Evolutionary conservation across 2,888 invertebrate genomes (phyloP), one percentile per base, ranked within the genome.

Genomic region (Seira sanloemensis): DNA sequence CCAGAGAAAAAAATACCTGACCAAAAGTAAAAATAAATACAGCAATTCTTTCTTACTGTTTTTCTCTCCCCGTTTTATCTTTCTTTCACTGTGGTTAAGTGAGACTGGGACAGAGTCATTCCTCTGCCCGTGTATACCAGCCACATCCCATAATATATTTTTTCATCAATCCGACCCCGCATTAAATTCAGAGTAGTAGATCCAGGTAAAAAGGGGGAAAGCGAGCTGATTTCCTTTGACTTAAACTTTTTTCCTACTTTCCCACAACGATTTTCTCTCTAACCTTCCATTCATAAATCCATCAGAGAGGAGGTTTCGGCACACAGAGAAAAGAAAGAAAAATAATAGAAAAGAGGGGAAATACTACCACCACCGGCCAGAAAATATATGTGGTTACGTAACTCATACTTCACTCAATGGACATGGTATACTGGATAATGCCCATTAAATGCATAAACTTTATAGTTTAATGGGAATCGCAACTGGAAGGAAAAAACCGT

Each of bases 261-360:
- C 23, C 23, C 24, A 73, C 18, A 75, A 66, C 75, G 66, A 75
- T 78, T 68, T 68, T 21, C 65, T 62, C 25, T 26, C 12, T 21
- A 24, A 65, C 26, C 37, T 71, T 73, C 65, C 72, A 66, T 82
- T 82, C 82, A 82, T 82, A 77, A 82, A 82, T 73, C 77, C 82
- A 71, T 50, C 81, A 50, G 37, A 27, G 66, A 23, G 26, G 24
- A 68, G 18, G 12, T 37, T 37, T 37, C 37, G 25, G 24, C 24
- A 23, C 7, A 75, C 21, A 24, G 7, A 16, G 75, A 62, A 76
- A 25, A 65, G 65, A 71, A 50, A 71, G 37, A 4, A 37, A 37
- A 37, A 37, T 37, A 12, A n/a, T n/a, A n/a, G n/a, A n/a, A n/a
- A n/a, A n/a, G n/a, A n/a, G n/a, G n/a, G n/a, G n/a, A n/a, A n/a